A percentile compares a stretch with the other conserved stretches of the same genome.
phyloP scores from a whole-genome alignment of 2,113 vertebrate species.

The Neolamprologus sp. region DNA sequence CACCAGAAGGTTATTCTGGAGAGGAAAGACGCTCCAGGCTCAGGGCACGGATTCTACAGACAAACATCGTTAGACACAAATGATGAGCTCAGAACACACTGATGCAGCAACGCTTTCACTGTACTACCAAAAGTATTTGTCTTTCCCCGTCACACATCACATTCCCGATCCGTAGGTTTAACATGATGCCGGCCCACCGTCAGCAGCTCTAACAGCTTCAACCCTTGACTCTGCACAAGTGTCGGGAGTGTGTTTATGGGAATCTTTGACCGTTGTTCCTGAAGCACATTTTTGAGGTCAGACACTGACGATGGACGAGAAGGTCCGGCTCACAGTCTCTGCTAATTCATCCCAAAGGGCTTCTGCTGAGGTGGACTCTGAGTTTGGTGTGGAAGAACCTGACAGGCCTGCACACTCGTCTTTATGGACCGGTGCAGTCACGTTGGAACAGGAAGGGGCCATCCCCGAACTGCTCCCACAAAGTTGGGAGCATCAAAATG shows the following conservation, averaged over 20 bases:
- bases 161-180: background rate
- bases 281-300: background rate
- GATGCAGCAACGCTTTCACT: background rate
- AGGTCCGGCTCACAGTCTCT: background rate
- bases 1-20: constrained; percentile 96
- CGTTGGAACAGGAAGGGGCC: background rate
- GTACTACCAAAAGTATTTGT: background rate
- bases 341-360: background rate
- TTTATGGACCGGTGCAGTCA: background rate
- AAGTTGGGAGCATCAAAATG: background rate
- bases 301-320: background rate
- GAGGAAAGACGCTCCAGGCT: constrained; percentile 84
- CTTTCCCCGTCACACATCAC: background rate
- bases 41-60: constrained; percentile 88
- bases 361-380: background rate
- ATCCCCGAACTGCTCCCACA: background rate
- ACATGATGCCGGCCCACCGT: fast-evolving
- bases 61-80: background rate
- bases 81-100: background rate
- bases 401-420: background rate
- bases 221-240: background rate
- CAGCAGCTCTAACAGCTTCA: background rate
- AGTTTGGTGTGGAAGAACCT: background rate
- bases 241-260: background rate
- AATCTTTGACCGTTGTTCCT: background rate